Base-by-base conservation (phyloP, 2,797 vertebrate genomes). In the Microctenopoma lineatum region DNA sequence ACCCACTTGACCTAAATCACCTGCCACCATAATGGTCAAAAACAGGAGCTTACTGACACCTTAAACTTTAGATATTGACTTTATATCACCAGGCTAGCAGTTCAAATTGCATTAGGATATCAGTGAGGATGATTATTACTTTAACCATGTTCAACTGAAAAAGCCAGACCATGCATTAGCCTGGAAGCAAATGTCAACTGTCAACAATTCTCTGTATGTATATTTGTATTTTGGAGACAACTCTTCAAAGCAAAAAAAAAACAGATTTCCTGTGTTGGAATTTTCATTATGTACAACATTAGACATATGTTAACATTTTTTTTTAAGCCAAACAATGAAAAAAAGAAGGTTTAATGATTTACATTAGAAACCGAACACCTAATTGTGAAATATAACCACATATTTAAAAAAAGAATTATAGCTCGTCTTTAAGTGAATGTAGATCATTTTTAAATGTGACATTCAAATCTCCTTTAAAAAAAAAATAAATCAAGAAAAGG, bases 1-100 rank as follows among this genome's bases (percentile, higher is more conserved):
- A 81, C 65, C 59, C 12, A 13, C 4, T 73, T 65, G 47, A 38
- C 14, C 58, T 38, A 70, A 59, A 59, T 48, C 51, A 41, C 60
- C 61, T 62, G 38, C 18, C 41, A 39, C 7, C 27, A 45, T 10
- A 3, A 47, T 18, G 39, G 7, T 55, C 52, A 45, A 47, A 73
- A 38, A 3, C 10, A 41, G 11, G 27, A 56, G 34, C 53, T 59
- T 12, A 58, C 29, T 2, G 27, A 54, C 7, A 57, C 32, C 46
- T 60, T 12, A 29, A 11, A 10, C 7, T n/a, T 59, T 39, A 32
- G 57, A 56, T 57, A 66, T 74, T 69, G 42, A 41, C n/a, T 36
- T 39, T 4, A 32, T 5, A 32, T 27, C 65, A 70, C 6, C 44
- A 56, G 21, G 54, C 60, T 10, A 6, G 36, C 14, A 14, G 13